Evolutionary conservation across 2,888 invertebrate species (phyloP).

Genomic region (Hyposoter didymator): DNA sequence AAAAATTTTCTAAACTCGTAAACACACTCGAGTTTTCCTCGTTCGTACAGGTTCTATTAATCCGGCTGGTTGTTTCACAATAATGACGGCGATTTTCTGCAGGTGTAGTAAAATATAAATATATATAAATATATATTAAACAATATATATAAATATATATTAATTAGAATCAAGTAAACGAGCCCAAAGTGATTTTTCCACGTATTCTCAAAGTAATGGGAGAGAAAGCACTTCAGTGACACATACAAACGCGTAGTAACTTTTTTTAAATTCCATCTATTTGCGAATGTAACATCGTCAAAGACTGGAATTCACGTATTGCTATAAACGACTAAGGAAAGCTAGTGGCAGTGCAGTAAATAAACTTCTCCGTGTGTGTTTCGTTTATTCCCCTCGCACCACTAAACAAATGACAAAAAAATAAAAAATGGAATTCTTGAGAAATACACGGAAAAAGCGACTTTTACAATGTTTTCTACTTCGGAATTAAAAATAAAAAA

Average conservation of each 20-base stretch:
- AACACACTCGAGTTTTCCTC: neutral
- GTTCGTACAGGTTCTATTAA: neutral
- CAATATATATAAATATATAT: neutral
- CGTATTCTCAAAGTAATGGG: constrained; percentile 29
- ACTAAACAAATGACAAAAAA: neutral
- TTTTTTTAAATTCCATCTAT: constrained; percentile 5
- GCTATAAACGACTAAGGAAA: constrained; percentile 38
- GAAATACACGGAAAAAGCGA: neutral
- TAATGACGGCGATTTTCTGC: neutral
- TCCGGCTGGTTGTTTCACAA: neutral
- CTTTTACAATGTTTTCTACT: neutral
- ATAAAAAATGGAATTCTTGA: neutral
- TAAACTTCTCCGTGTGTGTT: constrained; percentile 26
- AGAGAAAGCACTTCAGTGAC: constrained; percentile 55
- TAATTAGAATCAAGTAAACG: constrained; percentile 42
- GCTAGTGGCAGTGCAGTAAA: constrained; percentile 15
- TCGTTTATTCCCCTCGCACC: neutral
- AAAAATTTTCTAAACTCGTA: neutral
- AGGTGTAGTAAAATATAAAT: neutral
- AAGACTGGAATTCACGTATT: constrained; percentile 43
- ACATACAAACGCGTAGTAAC: constrained; percentile 16
- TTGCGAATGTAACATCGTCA: constrained; percentile 19
- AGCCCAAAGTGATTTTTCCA: constrained; percentile 51
- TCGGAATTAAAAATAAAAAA: neutral
- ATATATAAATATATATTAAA: neutral